These are phyloP conservation scores for Anagyrus pseudococci DNA, from an alignment of 2,888 invertebrate species.

Conservation along the genomic window DNA sequence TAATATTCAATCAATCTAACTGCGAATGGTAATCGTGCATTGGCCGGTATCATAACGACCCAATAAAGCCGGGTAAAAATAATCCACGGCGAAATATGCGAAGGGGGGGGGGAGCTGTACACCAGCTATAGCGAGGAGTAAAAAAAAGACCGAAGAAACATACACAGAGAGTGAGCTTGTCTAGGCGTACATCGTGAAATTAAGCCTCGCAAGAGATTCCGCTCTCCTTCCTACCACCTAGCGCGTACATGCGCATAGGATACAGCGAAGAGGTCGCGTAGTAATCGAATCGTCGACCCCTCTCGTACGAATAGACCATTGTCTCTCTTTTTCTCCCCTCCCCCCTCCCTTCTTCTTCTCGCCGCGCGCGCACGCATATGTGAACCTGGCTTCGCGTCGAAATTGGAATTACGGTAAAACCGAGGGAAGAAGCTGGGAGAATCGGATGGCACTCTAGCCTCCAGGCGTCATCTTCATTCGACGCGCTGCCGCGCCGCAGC, in stretches of 20 bases:
- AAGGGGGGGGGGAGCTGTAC: neutral
- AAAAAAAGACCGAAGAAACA: neutral
- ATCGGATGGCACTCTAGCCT: neutral
- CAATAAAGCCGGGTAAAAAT: conserved; percentile 7
- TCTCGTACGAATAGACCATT: conserved; percentile 18
- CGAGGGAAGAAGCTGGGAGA: conserved; percentile 2
- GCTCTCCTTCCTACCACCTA: too few relatives aligned
- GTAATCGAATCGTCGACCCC: conserved; percentile 21
- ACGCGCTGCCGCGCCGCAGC: neutral
- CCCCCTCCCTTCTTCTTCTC: neutral
- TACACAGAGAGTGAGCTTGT: neutral
- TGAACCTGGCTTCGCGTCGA: conserved; percentile 23
- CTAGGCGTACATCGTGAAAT: neutral
- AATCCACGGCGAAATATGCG: neutral
- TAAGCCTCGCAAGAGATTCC: too few relatives aligned
- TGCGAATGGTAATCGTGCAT: conserved; percentile 8
- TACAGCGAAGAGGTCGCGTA: neutral
- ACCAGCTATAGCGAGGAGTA: neutral
- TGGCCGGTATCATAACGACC: conserved; percentile 8
- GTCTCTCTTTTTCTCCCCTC: conserved; percentile 13
- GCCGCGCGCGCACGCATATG: conserved; percentile 12
- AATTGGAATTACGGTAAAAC: conserved; percentile 33
- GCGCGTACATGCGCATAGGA: conserved; percentile 6
- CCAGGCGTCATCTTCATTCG: conserved; percentile 8
- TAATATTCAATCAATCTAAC: conserved; percentile 10